Evolutionary conservation across 2,113 vertebrate genomes (phyloP), one percentile per base, ranked within the genome.

Genomic region (Aphyosemion australe): DNA sequence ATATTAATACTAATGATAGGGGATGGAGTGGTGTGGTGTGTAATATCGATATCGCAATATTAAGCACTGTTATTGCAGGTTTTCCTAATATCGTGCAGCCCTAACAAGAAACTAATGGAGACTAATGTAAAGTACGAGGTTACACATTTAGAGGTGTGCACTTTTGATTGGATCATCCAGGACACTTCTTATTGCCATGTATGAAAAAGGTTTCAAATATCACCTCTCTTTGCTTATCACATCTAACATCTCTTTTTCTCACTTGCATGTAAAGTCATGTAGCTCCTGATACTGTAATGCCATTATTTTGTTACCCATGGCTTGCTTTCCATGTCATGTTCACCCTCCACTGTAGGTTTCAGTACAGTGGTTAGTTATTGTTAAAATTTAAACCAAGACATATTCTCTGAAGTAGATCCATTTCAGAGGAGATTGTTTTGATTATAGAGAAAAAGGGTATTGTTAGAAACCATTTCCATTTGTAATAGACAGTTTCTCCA

Each of bases 181-280:
- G 26, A 55, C 31, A 21, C 51, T 11, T 46, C 8, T 55, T 5
- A 19, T 6, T 65, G 51, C n/a, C 21, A 54, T 1, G 39, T 20
- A 34, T 55, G 21, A 46, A 54, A 51, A 65, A 31, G 48, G 18
- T 59, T 55, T 59, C 50, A 61, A 53, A 42, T 62, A 1, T 74
- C 68, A 75, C 52, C 49, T 42, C 34, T 42, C 34, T 62, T 60
- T 19, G 34, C 16, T 34, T 15, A 64, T 46, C 46, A 50, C 18
- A 67, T 55, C 76, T 69, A 84, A 79, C 74, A 79, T 65, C 46
- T 69, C 72, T 85, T 83, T 85, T 85, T 84, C 84, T 85, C 75
- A 37, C 46, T 67, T 65, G 14, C 63, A 72, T 57, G 34, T 52
- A 76, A 68, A 59, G 18, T 39, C 15, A 45, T 39, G 0, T 26